Evolutionary conservation across 2,888 invertebrate species (phyloP), one percentile per base, ranked within the genome.

Genomic region (Bembecia ichneumoniformis): DNA sequence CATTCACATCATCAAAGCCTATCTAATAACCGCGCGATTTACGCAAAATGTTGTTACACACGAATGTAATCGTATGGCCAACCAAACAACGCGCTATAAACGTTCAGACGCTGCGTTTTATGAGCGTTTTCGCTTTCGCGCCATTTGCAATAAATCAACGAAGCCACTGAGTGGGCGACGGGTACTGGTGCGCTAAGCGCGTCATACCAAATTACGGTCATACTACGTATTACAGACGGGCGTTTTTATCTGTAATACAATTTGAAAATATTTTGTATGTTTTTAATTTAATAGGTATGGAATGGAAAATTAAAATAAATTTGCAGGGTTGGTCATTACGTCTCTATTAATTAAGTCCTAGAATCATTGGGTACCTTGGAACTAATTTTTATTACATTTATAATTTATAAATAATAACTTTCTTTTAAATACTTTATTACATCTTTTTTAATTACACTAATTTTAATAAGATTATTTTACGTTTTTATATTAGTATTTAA

Each of bases 71-170:
- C 71, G 77, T 64, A 65, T 62, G 68, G 57, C 56, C 69, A 66
- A 63, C 62, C 73, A 62, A 76, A 82, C 82, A 79, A 81, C 76
- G 71, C 64, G 68, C 77, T 61, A 80, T 83, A 82, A 82, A 81
- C 74, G 74, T 58, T 60, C 60, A 57, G 55, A 67, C 63, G 69
- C 63, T 56, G 71, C 71, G 74, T 71, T 84, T 82, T 82, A 84
- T 77, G 79, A 79, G 77, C 81, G 76, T 83, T 84, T 84, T 86
- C 84, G 77, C 84, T 86, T 86, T 86, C 82, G 74, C 77, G 76
- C 79, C 74, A 86, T 86, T 84, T 84, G 86, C 84, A 86, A 82
- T 86, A 86, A 86, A 84, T 86, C 86, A 86, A 67, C 60, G 64
- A 69, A 64, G 73, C 74, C 74, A 68, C 71, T 57, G 68, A 82